Base-by-base conservation (phyloP, 2,888 invertebrate genomes). In the Dysmachus trigonus region DNA sequence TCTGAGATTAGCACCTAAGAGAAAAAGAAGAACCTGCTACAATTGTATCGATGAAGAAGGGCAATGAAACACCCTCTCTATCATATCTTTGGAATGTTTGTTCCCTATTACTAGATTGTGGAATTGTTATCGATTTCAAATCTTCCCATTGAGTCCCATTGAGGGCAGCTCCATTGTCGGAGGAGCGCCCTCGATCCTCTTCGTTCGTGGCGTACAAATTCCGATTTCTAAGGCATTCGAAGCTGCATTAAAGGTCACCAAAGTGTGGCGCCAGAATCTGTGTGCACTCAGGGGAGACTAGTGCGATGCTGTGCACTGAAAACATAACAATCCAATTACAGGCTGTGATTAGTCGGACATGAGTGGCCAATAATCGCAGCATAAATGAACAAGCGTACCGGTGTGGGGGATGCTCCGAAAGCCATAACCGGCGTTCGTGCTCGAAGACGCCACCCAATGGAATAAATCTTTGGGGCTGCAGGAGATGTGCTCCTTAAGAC, bases 251-350 rank as follows among this genome's bases (percentile, higher is more conserved):
- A n/a, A 13, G 47, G 33, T 33, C 62, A 62, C 35, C 33, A 15
- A 53, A 62, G 33, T 53, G 30, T 62, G 13, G 81, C 27, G 72
- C 47, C 53, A 33, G 53, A 7, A 77, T 51, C 27, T 8, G 4
- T 77, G 77, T 41, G 77, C 51, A 30, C 77, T 15, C 77, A 27
- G 22, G 10, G 22, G 10, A 81, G 62, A 18, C 8, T 62, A 18
- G 10, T 33, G 62, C 18, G 15, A 27, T 22, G 8, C n/a, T 31
- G 53, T 81, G 18, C 31, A 33, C 35, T 33, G 33, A 81, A 81
- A 81, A 18, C 81, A 81, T 81, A 81, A 81, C 53, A 81, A 81
- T 62, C 81, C 62, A 81, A 81, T 81, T 51, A 62, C 81, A 62
- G 7, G 1, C 18, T 4, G 62, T 33, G 62, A 81, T 81, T 81